A percentile compares a stretch with the other conserved stretches of the same genome.
Conservation (phyloP, 2,797 vertebrate genomes). For the Enteromius radiatus region DNA sequence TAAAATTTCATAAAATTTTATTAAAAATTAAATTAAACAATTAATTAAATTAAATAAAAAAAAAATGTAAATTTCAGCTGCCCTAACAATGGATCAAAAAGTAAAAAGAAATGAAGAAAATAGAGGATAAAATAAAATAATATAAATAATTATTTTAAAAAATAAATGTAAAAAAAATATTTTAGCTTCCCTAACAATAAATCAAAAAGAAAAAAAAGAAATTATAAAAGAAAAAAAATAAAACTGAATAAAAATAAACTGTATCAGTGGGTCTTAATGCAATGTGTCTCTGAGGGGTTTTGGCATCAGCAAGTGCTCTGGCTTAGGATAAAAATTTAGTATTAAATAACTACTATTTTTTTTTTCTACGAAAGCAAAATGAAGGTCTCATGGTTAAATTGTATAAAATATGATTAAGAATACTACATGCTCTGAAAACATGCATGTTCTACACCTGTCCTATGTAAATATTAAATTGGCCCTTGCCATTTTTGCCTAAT, state of each 20-base stretch:
- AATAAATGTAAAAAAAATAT: too few relatives aligned
- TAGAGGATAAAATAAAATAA: background rate
- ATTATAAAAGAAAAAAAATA: background rate
- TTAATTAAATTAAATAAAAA: too few relatives aligned
- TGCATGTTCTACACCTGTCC: constrained; percentile 6
- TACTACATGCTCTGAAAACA: background rate
- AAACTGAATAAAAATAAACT: background rate
- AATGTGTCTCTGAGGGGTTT: background rate
- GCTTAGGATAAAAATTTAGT: background rate
- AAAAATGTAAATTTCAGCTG: too few relatives aligned
- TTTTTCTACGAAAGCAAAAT: background rate
- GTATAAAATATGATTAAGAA: background rate
- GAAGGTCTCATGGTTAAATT: background rate
- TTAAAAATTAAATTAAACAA: too few relatives aligned
- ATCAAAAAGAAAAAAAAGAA: background rate
- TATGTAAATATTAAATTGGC: background rate
- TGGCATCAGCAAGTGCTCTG: background rate
- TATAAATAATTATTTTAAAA: too few relatives aligned
- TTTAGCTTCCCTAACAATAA: background rate
- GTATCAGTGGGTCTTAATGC: background rate
- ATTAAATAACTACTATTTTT: background rate
- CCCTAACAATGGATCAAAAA: background rate
- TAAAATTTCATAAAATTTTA: background rate
- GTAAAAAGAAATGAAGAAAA: too few relatives aligned
- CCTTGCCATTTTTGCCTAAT: background rate